Evolutionary conservation across 1,140 invertebrate genomes (phyloP).

Genomic region (Melanaphis sacchari): DNA sequence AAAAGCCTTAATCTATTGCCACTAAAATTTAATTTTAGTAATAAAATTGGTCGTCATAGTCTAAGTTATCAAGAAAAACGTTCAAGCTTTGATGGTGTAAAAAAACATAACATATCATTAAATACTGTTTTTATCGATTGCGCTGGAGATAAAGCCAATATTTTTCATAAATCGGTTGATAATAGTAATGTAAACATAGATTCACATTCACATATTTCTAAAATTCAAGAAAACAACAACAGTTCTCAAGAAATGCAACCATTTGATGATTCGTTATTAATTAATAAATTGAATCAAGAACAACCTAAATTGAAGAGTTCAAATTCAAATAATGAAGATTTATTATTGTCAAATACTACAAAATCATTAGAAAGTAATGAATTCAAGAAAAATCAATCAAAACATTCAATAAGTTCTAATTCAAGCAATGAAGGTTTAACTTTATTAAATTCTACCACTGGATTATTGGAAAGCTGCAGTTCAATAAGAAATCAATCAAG

Average conservation of each 20-base stretch:
- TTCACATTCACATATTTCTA: neutral
- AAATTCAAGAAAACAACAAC: neutral
- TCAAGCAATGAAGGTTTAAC: neutral
- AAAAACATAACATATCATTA: neutral
- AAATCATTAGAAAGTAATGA: neutral
- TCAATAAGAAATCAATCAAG: neutral
- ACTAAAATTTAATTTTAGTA: constrained; percentile 20
- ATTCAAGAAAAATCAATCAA: neutral
- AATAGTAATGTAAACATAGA: neutral
- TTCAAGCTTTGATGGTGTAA: neutral
- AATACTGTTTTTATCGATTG: neutral
- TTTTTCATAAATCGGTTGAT: neutral
- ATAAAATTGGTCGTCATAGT: neutral
- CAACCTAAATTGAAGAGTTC: neutral
- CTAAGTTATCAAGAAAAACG: neutral
- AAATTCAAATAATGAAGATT: neutral
- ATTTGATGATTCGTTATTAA: neutral
- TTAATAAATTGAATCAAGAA: neutral
- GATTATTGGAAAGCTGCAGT: neutral
- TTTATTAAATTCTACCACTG: neutral
- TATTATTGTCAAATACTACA: neutral
- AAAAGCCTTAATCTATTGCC: neutral
- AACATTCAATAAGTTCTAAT: neutral
- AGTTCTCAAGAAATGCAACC: neutral
- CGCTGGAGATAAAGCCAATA: neutral